A percentile compares a stretch with the other conserved stretches of the same genome.
phyloP scores from a whole-genome alignment of 1,140 invertebrate species.

The Platyscapa corneri region DNA sequence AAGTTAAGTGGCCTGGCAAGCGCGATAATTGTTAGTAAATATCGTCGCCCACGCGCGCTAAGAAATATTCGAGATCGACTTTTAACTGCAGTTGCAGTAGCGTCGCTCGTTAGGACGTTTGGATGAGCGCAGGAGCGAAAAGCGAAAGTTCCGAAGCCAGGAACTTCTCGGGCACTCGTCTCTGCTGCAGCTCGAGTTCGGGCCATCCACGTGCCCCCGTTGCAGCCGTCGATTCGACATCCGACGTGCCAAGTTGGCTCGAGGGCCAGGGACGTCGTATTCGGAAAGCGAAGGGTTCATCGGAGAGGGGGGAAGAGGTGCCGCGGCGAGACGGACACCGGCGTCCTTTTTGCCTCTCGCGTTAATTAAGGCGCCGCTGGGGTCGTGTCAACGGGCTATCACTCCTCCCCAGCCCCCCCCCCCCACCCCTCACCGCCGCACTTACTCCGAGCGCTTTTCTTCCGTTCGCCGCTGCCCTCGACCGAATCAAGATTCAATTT shows the following conservation, averaged over 20 bases:
- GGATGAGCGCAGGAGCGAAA: not conserved
- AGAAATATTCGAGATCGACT: not conserved
- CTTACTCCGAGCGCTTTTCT: not conserved
- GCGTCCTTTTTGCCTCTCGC: not conserved
- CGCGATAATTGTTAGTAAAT: not conserved
- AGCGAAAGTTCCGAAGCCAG: not conserved
- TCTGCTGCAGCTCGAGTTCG: too few relatives aligned
- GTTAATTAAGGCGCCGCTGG: conserved; percentile 11
- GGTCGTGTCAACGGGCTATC: not conserved
- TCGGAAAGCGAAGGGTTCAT: not conserved
- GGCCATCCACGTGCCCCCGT: too few relatives aligned
- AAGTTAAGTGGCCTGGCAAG: too few relatives aligned
- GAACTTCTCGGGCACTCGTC: not conserved
- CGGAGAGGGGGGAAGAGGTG: not conserved
- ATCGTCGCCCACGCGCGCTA: too few relatives aligned
- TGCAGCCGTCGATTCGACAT: too few relatives aligned
- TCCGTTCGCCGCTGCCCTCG: not conserved
- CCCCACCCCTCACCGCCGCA: too few relatives aligned
- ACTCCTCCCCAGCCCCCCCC: too few relatives aligned
- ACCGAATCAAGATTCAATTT: conserved; percentile 38
- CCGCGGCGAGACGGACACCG: not conserved
- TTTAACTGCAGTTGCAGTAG: not conserved
- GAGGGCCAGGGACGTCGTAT: too few relatives aligned
- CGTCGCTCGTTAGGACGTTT: too few relatives aligned
- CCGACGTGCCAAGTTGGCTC: too few relatives aligned